phyloP scores from a whole-genome alignment of 2,888 invertebrate species.

The Malthinus flaveolus region DNA sequence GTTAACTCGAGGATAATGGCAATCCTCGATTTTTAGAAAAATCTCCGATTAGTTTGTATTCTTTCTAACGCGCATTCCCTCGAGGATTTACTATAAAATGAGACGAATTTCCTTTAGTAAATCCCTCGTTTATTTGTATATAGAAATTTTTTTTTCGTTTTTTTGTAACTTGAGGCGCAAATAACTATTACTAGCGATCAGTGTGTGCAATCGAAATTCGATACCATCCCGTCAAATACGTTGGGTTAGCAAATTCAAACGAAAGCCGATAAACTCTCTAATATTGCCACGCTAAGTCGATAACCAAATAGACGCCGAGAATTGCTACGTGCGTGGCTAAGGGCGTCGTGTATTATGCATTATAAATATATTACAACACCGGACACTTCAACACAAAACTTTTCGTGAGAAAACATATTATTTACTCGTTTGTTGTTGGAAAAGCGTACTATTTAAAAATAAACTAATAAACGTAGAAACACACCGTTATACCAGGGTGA shows the following conservation, averaged over 20 bases:
- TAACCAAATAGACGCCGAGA: conserved; percentile 23
- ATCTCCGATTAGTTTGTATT: conserved; percentile 47
- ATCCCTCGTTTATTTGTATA: conserved; percentile 37
- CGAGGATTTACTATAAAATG: conserved; percentile 42
- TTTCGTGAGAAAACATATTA: conserved; percentile 15
- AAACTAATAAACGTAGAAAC: too few species aligned
- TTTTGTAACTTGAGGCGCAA: conserved; percentile 2
- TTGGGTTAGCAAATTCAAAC: conserved; percentile 15
- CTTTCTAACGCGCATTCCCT: conserved; percentile 44
- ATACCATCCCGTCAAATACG: conserved; percentile 14
- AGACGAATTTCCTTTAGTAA: conserved; percentile 43
- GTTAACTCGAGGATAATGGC: conserved; percentile 51
- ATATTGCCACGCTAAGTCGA: conserved; percentile 24
- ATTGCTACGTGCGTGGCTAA: conserved; percentile 19
- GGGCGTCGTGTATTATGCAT: conserved; percentile 20
- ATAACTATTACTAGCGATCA: conserved; percentile 15
- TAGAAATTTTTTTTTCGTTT: conserved; percentile 8
- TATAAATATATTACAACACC: conserved; percentile 11
- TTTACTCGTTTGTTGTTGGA: conserved; percentile 11
- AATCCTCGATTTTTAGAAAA: conserved; percentile 41
- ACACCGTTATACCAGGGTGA: too few species aligned
- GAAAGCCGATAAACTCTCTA: conserved; percentile 15
- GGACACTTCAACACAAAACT: not conserved
- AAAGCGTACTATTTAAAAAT: too few species aligned
- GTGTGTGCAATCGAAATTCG: conserved; percentile 13